phyloP scores from a whole-genome alignment of 2,113 vertebrate species.

The Albula goreensis region DNA sequence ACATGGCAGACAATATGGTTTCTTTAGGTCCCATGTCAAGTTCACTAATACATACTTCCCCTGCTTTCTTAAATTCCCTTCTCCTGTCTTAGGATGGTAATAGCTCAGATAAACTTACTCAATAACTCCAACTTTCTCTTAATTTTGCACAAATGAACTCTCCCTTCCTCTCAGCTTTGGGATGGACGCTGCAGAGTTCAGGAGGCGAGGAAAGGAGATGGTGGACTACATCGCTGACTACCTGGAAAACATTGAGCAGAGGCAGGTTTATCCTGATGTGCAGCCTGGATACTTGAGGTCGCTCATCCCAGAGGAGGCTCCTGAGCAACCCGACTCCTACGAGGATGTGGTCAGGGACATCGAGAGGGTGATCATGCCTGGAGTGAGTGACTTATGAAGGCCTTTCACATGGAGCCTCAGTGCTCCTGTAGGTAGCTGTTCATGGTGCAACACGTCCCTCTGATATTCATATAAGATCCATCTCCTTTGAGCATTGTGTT shows the following conservation, averaged over 20 bases:
- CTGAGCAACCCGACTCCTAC: slow-evolving; percentile 82
- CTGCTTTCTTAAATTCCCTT: background rate
- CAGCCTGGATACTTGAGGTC: slow-evolving; percentile 87
- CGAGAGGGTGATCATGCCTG: slow-evolving; percentile 94
- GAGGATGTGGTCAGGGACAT: slow-evolving; percentile 86
- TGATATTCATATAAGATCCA: background rate
- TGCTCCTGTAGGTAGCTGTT: background rate
- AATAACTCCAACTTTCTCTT: too few species aligned
- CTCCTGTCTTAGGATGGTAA: background rate
- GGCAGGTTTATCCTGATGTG: slow-evolving; percentile 86
- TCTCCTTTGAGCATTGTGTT: background rate
- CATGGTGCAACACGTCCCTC: background rate
- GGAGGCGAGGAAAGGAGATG: slow-evolving; percentile 89
- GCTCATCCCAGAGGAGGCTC: slow-evolving; percentile 80
- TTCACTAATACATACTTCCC: too few species aligned
- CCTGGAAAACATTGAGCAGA: slow-evolving; percentile 80
- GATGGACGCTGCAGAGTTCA: slow-evolving; percentile 86
- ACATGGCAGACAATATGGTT: background rate
- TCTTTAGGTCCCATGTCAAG: background rate
- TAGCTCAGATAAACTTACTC: background rate
- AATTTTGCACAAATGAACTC: too few species aligned
- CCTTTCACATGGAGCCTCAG: background rate
- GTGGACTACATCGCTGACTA: slow-evolving; percentile 92
- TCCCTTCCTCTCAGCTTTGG: slow-evolving; percentile 31
- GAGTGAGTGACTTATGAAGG: slow-evolving; percentile 71